These are phyloP conservation scores for Actinia equina DNA, from an alignment of 64 coral and sea anemone species.

Conservation along the genomic window DNA sequence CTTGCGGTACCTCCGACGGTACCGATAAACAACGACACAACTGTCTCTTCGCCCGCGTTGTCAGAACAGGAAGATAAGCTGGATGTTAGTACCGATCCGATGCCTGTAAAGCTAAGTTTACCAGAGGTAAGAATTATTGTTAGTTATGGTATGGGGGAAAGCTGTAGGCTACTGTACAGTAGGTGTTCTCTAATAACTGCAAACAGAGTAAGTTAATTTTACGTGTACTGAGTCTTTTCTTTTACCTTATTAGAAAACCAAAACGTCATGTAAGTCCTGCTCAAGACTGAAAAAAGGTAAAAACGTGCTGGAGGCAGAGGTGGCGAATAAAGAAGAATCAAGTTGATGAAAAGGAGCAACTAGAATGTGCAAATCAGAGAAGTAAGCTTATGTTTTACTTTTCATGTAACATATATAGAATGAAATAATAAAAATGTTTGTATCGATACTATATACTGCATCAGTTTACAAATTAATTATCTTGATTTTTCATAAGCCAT, in stretches of 20 bases:
- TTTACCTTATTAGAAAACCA: not conserved
- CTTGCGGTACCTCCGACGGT: not conserved
- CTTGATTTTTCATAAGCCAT: no score
- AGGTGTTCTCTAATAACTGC: not conserved
- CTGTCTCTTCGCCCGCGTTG: not conserved
- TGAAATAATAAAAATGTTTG: no score
- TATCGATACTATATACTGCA: no score
- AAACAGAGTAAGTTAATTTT: not conserved
- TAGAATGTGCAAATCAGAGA: constrained; percentile 1
- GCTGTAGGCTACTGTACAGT: not conserved
- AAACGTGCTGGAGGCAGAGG: not conserved
- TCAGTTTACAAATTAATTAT: no score
- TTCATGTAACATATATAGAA: no score
- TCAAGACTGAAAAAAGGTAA: not conserved
- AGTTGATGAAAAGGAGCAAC: constrained; percentile 8
- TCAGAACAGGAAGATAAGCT: not conserved
- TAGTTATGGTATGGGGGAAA: not conserved
- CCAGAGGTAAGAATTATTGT: constrained; percentile 14
- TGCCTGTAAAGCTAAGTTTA: not conserved
- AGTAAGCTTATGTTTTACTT: not conserved
- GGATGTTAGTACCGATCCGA: not conserved
- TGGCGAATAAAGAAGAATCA: not conserved
- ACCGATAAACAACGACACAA: not conserved
- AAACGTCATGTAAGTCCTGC: not conserved
- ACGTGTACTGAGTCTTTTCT: not conserved